Conservation (phyloP, 1,140 invertebrate species). For the Anastatus disparis region DNA sequence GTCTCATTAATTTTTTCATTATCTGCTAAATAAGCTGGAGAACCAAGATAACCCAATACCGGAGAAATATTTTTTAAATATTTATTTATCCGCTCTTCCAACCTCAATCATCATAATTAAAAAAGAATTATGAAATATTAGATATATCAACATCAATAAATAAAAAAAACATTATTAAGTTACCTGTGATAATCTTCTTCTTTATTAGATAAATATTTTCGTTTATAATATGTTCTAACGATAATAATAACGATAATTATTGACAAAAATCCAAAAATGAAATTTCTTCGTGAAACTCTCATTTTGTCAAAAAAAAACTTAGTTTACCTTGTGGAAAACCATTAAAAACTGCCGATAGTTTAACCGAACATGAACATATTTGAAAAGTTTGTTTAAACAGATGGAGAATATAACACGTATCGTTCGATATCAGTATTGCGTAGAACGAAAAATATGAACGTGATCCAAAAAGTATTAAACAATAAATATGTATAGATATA, state of each 20-base stretch:
- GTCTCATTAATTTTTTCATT: constrained; percentile 73
- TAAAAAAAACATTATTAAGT: too few species aligned
- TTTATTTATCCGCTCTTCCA: constrained; percentile 57
- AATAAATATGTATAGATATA: too few species aligned
- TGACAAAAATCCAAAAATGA: neutral
- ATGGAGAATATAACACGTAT: neutral
- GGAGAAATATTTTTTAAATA: constrained; percentile 66
- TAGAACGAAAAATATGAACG: too few species aligned
- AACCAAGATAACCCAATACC: constrained; percentile 80
- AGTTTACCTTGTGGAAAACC: neutral
- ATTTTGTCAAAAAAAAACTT: neutral
- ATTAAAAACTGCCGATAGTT: neutral
- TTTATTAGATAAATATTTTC: neutral
- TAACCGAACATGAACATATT: neutral
- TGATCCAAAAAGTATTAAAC: too few species aligned
- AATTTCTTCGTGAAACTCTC: neutral
- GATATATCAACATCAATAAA: too few species aligned
- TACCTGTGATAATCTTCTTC: too few species aligned
- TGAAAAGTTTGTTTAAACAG: neutral
- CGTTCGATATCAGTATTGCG: too few species aligned
- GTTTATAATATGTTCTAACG: neutral
- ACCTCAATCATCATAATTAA: constrained; percentile 44
- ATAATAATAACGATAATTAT: neutral
- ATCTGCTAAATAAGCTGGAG: constrained; percentile 70
- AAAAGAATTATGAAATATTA: neutral